Base-by-base conservation (phyloP, 1,140 invertebrate species). In the Aphidius ervi region DNA sequence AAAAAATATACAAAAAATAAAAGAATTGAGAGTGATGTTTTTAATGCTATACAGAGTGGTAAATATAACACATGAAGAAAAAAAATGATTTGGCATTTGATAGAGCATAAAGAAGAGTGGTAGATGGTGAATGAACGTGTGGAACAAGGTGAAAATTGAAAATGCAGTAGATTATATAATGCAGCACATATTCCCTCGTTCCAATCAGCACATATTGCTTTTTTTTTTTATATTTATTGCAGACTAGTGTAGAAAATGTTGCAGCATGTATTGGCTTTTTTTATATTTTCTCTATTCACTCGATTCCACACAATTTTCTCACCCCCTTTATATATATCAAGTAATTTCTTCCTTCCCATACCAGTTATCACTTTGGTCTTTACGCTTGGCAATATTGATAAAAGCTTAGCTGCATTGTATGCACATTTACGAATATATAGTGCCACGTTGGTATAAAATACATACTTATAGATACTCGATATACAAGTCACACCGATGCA, bases 81-180 rank as follows among this genome's bases (percentile, higher is more conserved):
- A 59, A 53, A 63, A 61, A 70, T 62, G 67, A 68, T 60, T 64
- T 64, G 67, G 65, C 67, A 62, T 70, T 76, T 73, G 73, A 77
- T 74, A 71, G 71, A 68, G 70, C 70, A 70, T 74, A 73, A 75
- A 74, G 67, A 75, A 67, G 54, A 56, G 52, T 47, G 57, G 47
- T 20, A 52, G 59, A 20, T 20, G 31, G 23, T 56, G 55, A 8
- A 55, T 59, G 16, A 39, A 54, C 56, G 70, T 72, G 69, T 66
- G 71, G 73, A 76, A 78, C 74, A 75, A 78, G 73, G 76, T 80
- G 77, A 80, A 80, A 80, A 78, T 76, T 80, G 77, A 80, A 80
- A 80, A 78, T 76, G 71, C 74, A 76, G 76, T 78, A 77, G 23
- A 31, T 78, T 80, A 78, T 78, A 80, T 78, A 72, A 74, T 69